Evolutionary conservation across 1,140 invertebrate species (phyloP), one percentile per base, ranked within the genome.

Genomic region (Ceratina australensis): DNA sequence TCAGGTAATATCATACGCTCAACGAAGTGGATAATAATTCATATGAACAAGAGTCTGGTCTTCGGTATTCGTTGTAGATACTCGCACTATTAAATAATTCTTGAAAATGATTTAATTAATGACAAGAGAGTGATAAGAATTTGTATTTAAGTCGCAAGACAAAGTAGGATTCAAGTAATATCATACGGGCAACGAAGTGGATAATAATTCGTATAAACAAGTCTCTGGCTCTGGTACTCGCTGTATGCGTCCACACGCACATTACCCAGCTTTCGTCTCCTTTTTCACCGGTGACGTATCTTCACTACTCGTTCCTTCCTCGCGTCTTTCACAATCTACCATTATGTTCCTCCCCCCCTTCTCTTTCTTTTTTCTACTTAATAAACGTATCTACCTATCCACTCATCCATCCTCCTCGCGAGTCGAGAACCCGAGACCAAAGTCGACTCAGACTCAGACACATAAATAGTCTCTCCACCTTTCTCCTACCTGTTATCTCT

Each of bases 381-480:
- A 81, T 85, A 85, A 85, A 81, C 82, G 82, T 61, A 72, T 78
- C 74, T 64, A 75, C 73, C 69, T 60, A 78, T 72, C 49, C 60
- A 71, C 50, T 72, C 72, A 69, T 54, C 49, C 75, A 73, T 75
- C 66, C 68, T 68, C 20, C 73, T 71, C 72, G 33, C 67, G 50
- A 66, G 50, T 75, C 64, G 67, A 74, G 59, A 75, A 82, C 80
- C 64, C 57, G 74, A 83, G 69, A 74, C 82, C 69, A 66, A 73
- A 72, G 28, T 49, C 79, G 57, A 77, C 50, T 77, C 81, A 83
- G 42, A 71, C 33, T 73, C 83, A 85, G 84, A 82, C 83, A 61
- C 83, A 85, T 80, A 85, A 85, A 85, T 85, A 85, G 72, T 71
- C 64, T 57, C 60, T 73, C 50, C 54, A 33, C 63, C 52, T 64